Conservation (phyloP, 2,113 vertebrate genomes). For the Phasianus colchicus region DNA sequence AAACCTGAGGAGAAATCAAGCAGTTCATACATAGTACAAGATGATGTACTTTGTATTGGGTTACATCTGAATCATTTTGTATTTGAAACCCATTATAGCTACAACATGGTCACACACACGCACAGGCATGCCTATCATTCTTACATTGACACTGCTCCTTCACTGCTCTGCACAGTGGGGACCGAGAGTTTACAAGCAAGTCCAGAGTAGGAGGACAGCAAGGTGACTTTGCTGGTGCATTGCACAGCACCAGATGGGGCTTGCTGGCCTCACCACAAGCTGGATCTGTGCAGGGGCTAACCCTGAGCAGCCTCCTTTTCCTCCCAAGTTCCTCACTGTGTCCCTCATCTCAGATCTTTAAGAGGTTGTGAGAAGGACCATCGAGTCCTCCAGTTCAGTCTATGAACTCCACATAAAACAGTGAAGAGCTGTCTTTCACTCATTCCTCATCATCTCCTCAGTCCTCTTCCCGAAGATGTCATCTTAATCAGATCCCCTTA, state of each 20-base stretch:
- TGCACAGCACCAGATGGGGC: not conserved
- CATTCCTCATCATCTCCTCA: not conserved
- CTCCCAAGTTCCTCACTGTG: not conserved
- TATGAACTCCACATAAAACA: not conserved
- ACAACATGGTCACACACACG: not conserved
- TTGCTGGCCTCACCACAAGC: not conserved
- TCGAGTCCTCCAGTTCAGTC: not conserved
- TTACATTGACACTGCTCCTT: not conserved
- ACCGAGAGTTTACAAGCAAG: accelerated
- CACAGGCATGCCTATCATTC: not conserved
- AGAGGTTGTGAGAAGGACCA: not conserved
- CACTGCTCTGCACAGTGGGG: not conserved
- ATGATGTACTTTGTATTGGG: not conserved
- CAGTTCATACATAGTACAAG: not conserved
- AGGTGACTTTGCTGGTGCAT: not conserved
- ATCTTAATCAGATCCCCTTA: not conserved
- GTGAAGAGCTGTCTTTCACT: not conserved
- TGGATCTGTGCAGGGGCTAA: accelerated
- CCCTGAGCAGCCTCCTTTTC: not conserved
- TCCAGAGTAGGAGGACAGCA: not conserved
- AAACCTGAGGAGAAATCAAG: constrained; percentile 36
- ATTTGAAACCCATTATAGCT: not conserved
- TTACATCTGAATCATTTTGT: not conserved
- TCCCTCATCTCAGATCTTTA: not conserved
- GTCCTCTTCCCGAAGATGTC: not conserved